Base-by-base conservation (phyloP, 2,888 invertebrate genomes). In the Tipula lateralis region DNA sequence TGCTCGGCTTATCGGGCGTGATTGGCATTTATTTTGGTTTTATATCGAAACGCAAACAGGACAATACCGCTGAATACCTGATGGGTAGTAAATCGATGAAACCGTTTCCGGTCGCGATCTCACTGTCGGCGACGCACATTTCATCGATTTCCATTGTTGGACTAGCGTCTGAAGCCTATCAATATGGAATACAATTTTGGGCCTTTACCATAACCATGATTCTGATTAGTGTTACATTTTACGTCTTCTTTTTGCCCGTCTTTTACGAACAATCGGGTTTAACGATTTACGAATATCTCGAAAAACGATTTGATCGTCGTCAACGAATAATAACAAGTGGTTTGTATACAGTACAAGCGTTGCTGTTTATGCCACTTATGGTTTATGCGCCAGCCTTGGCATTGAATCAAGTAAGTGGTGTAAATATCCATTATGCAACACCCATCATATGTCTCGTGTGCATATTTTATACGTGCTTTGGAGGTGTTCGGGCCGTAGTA, bases 71-170 rank as follows among this genome's bases (percentile, higher is more conserved):
- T 1, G 82, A 82, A 82, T 82, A 82, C 5, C 7, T 82, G 30
- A 30, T 82, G 82, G 82, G 82, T 13, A 82, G 82, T 30, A 30
- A 30, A 82, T 16, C 29, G 16, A 82, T 82, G 94, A 92, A 92
- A 5, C 92, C 93, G 13, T 91, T 95, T 87, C 95, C 96, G 0
- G 92, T 96, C 85, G 93, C 94, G 0, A 91, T 95, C 89, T 95
- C 95, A n/a, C 90, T 96, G 12, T 92, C 94, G 86, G 94, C 95
- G 5, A 94, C 94, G 95, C 94, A 89, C 91, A 7, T 82, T 30
- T 82, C 82, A 13, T 29, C 82, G 1, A 4, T 82, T 30, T 6
- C 82, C 6, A 1, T 82, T n/a, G 7, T 32, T 0, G 82, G 82
- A 13, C 1, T 32, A 82, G n/a, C 82, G 16, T 13, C 82, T 16